These are phyloP conservation scores for Myripristis murdjan DNA, from an alignment of 2,797 vertebrate genomes.

Conservation along the genomic window DNA sequence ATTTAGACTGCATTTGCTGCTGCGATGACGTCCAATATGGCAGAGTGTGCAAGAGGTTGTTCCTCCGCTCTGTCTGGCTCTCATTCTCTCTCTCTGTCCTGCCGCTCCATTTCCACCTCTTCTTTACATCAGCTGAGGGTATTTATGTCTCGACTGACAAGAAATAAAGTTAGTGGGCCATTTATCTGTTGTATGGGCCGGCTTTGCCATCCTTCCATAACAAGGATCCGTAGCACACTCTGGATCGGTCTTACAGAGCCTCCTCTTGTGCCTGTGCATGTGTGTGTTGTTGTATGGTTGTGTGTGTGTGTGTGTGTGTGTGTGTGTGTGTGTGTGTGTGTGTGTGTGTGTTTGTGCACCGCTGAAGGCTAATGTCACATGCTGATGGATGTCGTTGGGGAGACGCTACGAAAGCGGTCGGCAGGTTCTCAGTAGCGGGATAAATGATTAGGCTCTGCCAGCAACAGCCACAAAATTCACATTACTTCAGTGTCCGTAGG, in stretches of 20 bases:
- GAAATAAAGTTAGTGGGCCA: conserved; percentile 5
- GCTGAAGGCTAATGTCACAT: conserved; percentile 13
- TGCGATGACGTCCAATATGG: conserved; percentile 43
- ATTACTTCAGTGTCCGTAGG: conserved; percentile 73
- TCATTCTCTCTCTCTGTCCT: conserved; percentile 28
- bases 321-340: neutral
- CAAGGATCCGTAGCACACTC: too few species aligned
- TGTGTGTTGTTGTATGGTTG: too few species aligned
- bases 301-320: neutral
- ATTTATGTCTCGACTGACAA: conserved; percentile 42
- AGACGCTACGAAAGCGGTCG: conserved; percentile 28
- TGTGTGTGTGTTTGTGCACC: neutral
- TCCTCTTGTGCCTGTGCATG: too few species aligned
- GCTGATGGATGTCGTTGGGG: conserved; percentile 53
- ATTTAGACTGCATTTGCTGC: conserved; percentile 58
- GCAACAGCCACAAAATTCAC: conserved; percentile 68
- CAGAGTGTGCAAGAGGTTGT: conserved; percentile 47
- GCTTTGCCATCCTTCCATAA: neutral
- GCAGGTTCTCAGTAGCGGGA: conserved; percentile 60
- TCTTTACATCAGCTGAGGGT: conserved; percentile 32
- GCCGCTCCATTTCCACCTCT: conserved; percentile 31
- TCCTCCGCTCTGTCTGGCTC: conserved; percentile 38
- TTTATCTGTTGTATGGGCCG: conserved; percentile 25
- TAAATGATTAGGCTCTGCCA: conserved; percentile 67
- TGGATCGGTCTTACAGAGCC: too few species aligned